Evolutionary conservation across 2,797 vertebrate genomes (phyloP), one percentile per base, ranked within the genome.

Genomic region (Cuculus canorus): DNA sequence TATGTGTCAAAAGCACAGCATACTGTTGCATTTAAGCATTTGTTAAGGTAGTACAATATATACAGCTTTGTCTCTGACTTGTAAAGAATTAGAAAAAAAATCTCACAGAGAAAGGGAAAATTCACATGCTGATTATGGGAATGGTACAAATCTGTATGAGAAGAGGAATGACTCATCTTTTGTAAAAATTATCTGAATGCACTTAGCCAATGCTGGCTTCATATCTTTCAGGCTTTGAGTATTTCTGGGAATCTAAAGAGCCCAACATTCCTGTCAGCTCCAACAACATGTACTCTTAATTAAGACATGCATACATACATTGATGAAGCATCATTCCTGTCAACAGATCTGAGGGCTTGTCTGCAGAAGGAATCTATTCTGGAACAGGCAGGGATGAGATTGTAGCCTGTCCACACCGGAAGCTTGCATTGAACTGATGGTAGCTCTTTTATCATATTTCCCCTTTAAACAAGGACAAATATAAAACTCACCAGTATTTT

Each of bases 101-200:
- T 70, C 75, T 93, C 75, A 35, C 17, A 91, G 45, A 94, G 33
- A 53, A 92, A 57, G 35, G 61, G 59, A 94, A 97, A 92, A 95
- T 48, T 90, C 76, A 75, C 56, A 70, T 48, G 41, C 56, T 50
- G 82, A 94, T 85, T 95, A 91, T 84, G 30, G 70, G 75, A 96
- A 93, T 89, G 43, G 69, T 91, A 90, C 78, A 93, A 88, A 95
- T 93, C 96, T 77, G 33, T 80, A 95, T 52, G 96, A 93, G 79
- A 97, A 95, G 56, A 96, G 7, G 85, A 97, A 84, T 97, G 95
- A 97, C 89, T 97, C 94, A 96, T 97, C 89, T 93, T 90, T 92
- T 86, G 39, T 82, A 77, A 93, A 94, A 93, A 47, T 33, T 83
- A 95, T 93, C 94, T 78, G 91, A 92, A 86, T 83, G 71, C n/a